Evolutionary conservation across 2,113 vertebrate genomes (phyloP), one percentile per base, ranked within the genome.

Genomic region (Cryptotis parvus): DNA sequence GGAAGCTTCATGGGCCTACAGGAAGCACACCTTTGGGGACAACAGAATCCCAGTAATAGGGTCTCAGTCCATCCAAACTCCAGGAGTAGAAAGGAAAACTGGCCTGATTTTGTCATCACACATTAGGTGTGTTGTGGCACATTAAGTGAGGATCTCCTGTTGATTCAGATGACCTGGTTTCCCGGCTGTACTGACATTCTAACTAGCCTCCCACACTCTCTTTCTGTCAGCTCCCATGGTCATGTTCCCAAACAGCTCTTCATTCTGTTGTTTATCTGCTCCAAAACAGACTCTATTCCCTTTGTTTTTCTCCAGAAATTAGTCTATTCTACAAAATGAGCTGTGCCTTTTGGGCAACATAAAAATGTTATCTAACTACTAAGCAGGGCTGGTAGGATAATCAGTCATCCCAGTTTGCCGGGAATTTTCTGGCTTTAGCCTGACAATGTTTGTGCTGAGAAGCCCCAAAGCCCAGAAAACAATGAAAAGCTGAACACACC

Each of bases 331-430:
- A n/a, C 66, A 86, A 79, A 45, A 90, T 45, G 18, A 78, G 12
- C 3, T 75, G 29, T 83, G 10, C n/a, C 89, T 89, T n/a, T 16
- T 76, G 41, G 52, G 37, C 27, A 84, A 93, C 24, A 80, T 61
- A 90, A 77, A n/a, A 89, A 65, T 65, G 29, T 77, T 31, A 77
- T 16, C 58, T 43, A 63, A 39, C 27, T 33, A 43, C 41, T 11
- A 29, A 8, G 20, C 90, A 92, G 55, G 41, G 2, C 20, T 84
- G n/a, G 49, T n/a, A 66, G 49, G 20, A 31, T 76, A 26, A 87
- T 26, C 11, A 73, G 73, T 31, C 65, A 18, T 43, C 3, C 22
- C 2, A 18, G 12, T 61, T 65, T 91, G 33, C 39, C 41, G 75
- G n/a, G 24, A 58, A n/a, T 61, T 39, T 37, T 18, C 69, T 24